Percentiles rank a stretch among this genome's conserved stretches.
Conservation (phyloP, 2,113 vertebrate genomes). For the Alexandromys fortis region DNA sequence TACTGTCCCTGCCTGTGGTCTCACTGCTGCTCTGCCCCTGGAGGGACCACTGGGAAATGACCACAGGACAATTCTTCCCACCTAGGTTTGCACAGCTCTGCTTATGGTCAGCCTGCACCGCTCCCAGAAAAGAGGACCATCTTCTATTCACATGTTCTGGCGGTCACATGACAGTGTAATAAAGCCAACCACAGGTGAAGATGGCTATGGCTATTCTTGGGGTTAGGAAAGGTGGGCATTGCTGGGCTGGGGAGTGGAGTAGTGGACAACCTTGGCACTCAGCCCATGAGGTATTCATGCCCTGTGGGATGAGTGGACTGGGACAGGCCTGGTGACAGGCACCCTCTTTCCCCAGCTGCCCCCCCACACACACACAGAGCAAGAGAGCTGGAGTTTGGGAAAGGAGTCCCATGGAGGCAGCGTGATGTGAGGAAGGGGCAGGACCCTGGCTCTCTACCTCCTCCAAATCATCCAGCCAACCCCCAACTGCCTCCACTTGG, state of each 20-base stretch:
- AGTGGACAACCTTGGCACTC: neutral
- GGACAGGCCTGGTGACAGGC: neutral
- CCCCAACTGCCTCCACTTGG: neutral
- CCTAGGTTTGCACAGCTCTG: conserved; percentile 76
- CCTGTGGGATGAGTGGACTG: accelerated
- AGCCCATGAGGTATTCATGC: neutral
- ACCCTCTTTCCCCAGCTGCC: no score
- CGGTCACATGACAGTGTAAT: conserved; percentile 72
- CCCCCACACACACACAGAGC: accelerated
- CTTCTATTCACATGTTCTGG: neutral
- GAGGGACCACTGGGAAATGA: neutral
- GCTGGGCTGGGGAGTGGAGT: neutral
- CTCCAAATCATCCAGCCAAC: neutral
- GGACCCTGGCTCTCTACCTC: neutral
- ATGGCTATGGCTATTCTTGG: neutral
- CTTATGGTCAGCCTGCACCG: conserved; percentile 83
- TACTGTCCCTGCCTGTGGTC: neutral
- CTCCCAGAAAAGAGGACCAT: conserved; percentile 83
- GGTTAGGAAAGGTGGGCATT: neutral
- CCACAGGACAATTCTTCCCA: conserved; percentile 59
- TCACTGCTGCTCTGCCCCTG: neutral
- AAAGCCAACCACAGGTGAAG: conserved; percentile 36
- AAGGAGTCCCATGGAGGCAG: neutral
- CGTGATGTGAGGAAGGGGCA: neutral
- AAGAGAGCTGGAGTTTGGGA: neutral